Conservation (phyloP, 2,888 invertebrate genomes). For the Xanthia togata region DNA sequence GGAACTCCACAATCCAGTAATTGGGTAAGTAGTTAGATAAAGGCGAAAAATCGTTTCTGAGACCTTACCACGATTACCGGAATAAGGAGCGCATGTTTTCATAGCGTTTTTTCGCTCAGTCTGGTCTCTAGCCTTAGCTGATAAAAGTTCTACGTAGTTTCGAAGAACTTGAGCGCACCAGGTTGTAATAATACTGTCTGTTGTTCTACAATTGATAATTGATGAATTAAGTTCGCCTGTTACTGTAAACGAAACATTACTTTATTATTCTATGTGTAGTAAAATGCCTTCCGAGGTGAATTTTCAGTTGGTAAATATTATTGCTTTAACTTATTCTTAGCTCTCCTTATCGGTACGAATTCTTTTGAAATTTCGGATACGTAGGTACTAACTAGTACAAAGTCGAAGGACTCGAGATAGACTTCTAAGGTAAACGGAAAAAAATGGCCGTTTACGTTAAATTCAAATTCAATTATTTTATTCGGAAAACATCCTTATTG, state of each 20-base stretch:
- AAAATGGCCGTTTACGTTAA: not conserved
- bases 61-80: not conserved
- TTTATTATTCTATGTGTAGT: not conserved
- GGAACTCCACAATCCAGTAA: not conserved
- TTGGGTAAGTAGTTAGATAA: not conserved
- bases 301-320: not conserved
- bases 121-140: not conserved
- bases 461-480: too few species aligned
- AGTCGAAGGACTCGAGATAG: not conserved
- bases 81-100: not conserved
- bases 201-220: conserved; percentile 25
- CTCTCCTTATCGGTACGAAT: not conserved
- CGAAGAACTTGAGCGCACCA: not conserved
- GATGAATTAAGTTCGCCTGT: conserved; percentile 10
- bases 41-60: not conserved
- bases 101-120: not conserved
- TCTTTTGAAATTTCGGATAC: conserved; percentile 10
- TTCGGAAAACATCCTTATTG: too few species aligned
- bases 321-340: conserved; percentile 3
- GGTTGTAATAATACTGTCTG: conserved; percentile 25
- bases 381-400: not conserved
- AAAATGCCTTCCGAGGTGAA: not conserved
- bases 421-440: not conserved
- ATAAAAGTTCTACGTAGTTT: not conserved
- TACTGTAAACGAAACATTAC: not conserved